Base-by-base conservation (phyloP, 2,888 invertebrate genomes). In the Pycnomerus fuliginosus region DNA sequence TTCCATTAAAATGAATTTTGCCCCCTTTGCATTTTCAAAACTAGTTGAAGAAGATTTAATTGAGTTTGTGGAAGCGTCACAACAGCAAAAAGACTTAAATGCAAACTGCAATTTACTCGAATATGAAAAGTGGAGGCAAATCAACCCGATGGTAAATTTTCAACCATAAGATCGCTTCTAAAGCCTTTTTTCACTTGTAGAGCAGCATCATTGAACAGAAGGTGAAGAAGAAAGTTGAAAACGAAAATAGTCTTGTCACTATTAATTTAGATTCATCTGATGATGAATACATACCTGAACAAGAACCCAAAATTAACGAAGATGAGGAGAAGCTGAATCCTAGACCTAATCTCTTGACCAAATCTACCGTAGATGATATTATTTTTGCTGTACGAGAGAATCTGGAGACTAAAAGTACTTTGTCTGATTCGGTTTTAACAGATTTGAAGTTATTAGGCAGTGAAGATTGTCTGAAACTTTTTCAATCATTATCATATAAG, bases 331-430 rank as follows among this genome's bases (percentile, higher is more conserved):
- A 27, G 10, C 27, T 27, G 4, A 7, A 10, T 4, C 27, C 10
- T 7, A 5, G 11, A 10, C 10, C 4, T 8, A 20, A 7, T 20
- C 20, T 20, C 5, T 7, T 30, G 15, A 30, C 4, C 5, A 11
- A 35, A n/a, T 24, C 14, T 16, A 8, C 14, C 10, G 23, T 30
- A 16, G 30, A 22, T 30, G 45, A 45, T 35, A 13, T 40, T 4
- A 40, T 16, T 14, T 45, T 29, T 30, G 34, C 15, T 14, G 31
- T 45, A 14, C 29, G 40, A 40, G 45, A 45, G 10, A 40, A 34
- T 25, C 16, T 45, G 10, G 30, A 45, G 22, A 35, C 30, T n/a
- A 24, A 40, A n/a, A 22, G 35, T 15, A 11, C 12, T 7, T 14
- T 45, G 25, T 11, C 31, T 15, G 25, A 30, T 1, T 20, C 4